These are phyloP conservation scores for Dasyurus viverrinus DNA, from an alignment of 2,113 vertebrate genomes.

Conservation along the genomic window DNA sequence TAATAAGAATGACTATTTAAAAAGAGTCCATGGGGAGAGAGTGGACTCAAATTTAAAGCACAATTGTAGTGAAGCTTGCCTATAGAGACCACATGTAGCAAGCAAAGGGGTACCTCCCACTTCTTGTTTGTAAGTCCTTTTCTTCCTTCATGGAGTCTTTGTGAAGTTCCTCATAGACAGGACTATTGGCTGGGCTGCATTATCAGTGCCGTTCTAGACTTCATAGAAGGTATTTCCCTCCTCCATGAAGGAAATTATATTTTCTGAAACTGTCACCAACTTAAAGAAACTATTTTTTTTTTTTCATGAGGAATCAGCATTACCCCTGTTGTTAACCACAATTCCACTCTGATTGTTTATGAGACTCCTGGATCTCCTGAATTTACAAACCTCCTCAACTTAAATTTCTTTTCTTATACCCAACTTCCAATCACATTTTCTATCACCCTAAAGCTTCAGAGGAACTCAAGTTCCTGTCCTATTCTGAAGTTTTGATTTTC, in stretches of 20 bases:
- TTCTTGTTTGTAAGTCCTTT: not conserved
- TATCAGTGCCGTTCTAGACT: not conserved
- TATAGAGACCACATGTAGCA: not conserved
- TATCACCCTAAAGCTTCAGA: not conserved
- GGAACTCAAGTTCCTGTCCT: not conserved
- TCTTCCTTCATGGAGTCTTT: not conserved
- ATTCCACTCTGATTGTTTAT: not conserved
- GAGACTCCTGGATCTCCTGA: not conserved
- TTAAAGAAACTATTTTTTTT: not conserved
- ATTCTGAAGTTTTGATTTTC: not conserved
- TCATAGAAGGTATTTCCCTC: not conserved
- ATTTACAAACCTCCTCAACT: not conserved
- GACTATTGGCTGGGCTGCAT: not conserved
- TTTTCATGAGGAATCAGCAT: not conserved
- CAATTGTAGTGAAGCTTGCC: not conserved
- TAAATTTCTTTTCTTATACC: not conserved
- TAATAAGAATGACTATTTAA: not conserved
- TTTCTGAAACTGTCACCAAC: not conserved
- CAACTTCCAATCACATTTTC: not conserved
- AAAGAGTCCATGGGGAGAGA: not conserved
- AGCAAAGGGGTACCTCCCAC: not conserved
- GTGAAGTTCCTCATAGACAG: not conserved
- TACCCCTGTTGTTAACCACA: not conserved
- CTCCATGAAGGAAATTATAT: not conserved
- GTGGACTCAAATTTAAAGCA: not conserved